Evolutionary conservation across 2,888 invertebrate genomes (phyloP), one percentile per base, ranked within the genome.

Genomic region (Mactromeris polynyma): DNA sequence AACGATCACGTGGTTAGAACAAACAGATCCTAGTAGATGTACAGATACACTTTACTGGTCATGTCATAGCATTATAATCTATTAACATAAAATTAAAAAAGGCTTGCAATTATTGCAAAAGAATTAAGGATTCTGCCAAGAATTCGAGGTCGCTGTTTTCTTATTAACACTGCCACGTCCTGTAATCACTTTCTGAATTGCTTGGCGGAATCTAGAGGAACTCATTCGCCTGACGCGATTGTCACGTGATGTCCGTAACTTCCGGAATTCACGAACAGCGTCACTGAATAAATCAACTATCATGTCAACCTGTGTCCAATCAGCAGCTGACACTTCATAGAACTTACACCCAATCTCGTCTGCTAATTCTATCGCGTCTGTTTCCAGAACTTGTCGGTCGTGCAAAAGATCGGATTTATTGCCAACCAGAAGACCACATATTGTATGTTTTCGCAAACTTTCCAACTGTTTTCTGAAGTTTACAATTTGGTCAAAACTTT

Each of bases 261-360:
- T 89, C 33, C 94, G 89, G 79, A 95, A 95, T 79, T 96, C 95
- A 11, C 96, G 91, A 81, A 95, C 95, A 17, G 96, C 94, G 87
- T 96, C 96, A 36, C 93, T 92, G 89, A 96, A 96, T 80, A 96
- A 93, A 31, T 95, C 95, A 14, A 91, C 88, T 33, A 96, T 95
- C 9, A 92, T 92, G 2, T 92, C 87, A 21, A 95, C 89, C 31
- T 95, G 94, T 33, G 95, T 95, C 86, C 96, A 96, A 85, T 96
- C 96, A 46, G 96, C 95, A 21, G 96, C 96, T 4, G 95, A 96
- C 51, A 95, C 95, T 89, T 96, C 96, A 86, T 94, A 95, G 91
- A 95, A 96, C 11, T 94, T 93, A 89, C 96, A 95, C 11, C 95
- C 96, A 58, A 96, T 93, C 51, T 96, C 96, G 80, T 94, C 93